Evolutionary conservation across 2,888 invertebrate genomes (phyloP), one percentile per base, ranked within the genome.

Genomic region (Diloba caeruleocephala): DNA sequence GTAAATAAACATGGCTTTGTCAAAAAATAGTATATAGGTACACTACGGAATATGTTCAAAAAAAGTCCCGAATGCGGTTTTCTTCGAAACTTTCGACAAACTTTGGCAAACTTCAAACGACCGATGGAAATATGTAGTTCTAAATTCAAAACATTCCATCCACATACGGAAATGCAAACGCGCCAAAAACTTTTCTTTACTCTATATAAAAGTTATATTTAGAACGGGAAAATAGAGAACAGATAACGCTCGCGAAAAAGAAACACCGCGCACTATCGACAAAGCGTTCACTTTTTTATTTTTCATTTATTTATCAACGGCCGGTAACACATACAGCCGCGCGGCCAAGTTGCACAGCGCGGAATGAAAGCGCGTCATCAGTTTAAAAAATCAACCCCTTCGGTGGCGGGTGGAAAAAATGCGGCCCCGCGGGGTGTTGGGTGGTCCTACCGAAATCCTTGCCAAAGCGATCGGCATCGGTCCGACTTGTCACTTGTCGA

Each of bases 351-450:
- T 92, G 93, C 93, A 92, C 89, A 87, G 88, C 90, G 91, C 91
- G 89, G 92, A 94, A 94, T 94, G 94, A 91, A 93, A 92, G 93
- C 93, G 93, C 94, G 93, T 94, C 94, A 94, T 94, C 94, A 93
- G 93, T 93, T 94, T 94, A 93, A 94, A 94, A 94, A 94, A 94
- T 93, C 93, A 94, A 94, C 93, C 92, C 93, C 92, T 91, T 93
- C 78, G 84, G 87, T 87, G 92, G 90, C 86, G 90, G 90, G 82
- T 84, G 88, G 86, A 90, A 93, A 92, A 92, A 92, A 88, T 84
- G 81, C 87, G 85, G 86, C 85, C 87, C 87, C 86, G 72, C 84
- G 73, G 87, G 88, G 84, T 68, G 87, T 88, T 82, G 91, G 90
- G 89, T 79, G 90, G 85, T 77, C 84, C 86, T 87, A 78, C 89